Base-by-base conservation (phyloP, 2,797 vertebrate species). In the Pogonophryne albipinna region DNA sequence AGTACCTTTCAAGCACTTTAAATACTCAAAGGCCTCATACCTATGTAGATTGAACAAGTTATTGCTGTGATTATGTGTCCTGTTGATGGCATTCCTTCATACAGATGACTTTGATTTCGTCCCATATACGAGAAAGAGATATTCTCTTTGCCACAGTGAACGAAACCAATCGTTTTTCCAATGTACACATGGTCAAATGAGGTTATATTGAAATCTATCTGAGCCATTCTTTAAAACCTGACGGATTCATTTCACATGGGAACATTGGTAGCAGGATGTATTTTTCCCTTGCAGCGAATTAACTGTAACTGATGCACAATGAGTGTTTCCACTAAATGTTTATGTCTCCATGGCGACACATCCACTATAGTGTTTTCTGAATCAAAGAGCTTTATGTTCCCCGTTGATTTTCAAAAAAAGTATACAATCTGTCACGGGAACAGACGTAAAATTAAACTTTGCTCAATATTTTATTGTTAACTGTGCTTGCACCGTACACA, bases 361-460 rank as follows among this genome's bases (percentile, higher is more conserved):
- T 74, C 34, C 71, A 67, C 31, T 71, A 51, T 16, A 61, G 64
- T 44, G 79, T 34, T 51, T 34, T 74, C 74, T 46, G 78, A 81
- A 78, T 62, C 59, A 57, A 80, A 57, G 41, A 38, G 64, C 71
- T 63, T 85, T n/a, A 64, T 71, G 64, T 86, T 83, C 77, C 51
- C 12, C 10, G 45, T 50, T 38, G 34, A 73, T 84, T 85, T n/a
- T 52, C 70, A 66, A 69, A 38, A 62, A 74, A 63, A 42, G 65
- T 83, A 78, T 77, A 76, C 63, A 63, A 31, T 74, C 53, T 76
- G 70, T 82, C 59, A 71, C 6, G 2, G 71, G 42, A 72, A 76
- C 71, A 78, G 74, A 85, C 84, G 78, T 82, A 17, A 70, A 80
- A 82, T 78, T 17, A 88, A 87, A 78, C 71, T 56, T 41, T 49